Evolutionary conservation across 2,113 vertebrate genomes (phyloP).

Genomic region (Dromaius novaehollandiae): DNA sequence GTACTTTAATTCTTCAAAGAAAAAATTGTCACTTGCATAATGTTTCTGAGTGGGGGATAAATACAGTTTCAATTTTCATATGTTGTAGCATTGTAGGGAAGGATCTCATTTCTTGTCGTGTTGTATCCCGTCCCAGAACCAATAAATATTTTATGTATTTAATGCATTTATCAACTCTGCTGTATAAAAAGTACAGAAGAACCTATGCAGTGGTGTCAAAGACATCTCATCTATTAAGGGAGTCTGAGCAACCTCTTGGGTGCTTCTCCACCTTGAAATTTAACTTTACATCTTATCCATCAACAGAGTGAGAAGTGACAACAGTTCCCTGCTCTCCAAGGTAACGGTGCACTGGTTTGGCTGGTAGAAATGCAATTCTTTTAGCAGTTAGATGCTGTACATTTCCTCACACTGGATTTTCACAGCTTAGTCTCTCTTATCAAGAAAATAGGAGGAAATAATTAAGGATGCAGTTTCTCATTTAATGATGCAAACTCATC

Average conservation of each 20-base stretch:
- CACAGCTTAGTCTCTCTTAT: neutral
- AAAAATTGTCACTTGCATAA: conserved; percentile 14
- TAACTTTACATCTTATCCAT: conserved; percentile 50
- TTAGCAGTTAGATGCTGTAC: neutral
- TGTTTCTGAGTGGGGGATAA: neutral
- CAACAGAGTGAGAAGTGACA: neutral
- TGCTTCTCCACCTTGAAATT: conserved; percentile 56
- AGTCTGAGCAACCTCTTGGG: conserved; percentile 11
- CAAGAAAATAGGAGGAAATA: neutral
- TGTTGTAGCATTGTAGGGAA: neutral
- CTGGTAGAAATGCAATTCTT: neutral
- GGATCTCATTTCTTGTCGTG: conserved; percentile 32
- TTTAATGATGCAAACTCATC: neutral
- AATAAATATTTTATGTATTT: conserved; percentile 71
- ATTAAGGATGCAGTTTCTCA: neutral
- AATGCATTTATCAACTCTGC: conserved; percentile 55
- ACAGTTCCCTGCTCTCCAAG: neutral
- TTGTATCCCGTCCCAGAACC: conserved; percentile 12
- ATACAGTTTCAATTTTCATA: conserved; percentile 29
- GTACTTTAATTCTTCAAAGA: conserved; percentile 55
- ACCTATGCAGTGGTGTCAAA: conserved; percentile 16
- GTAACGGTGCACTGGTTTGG: neutral
- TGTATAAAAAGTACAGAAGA: conserved; percentile 12
- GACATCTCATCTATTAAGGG: neutral
- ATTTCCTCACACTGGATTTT: neutral